Base-by-base conservation (phyloP, 2,797 vertebrate species). In the Poeciliopsis infans region DNA sequence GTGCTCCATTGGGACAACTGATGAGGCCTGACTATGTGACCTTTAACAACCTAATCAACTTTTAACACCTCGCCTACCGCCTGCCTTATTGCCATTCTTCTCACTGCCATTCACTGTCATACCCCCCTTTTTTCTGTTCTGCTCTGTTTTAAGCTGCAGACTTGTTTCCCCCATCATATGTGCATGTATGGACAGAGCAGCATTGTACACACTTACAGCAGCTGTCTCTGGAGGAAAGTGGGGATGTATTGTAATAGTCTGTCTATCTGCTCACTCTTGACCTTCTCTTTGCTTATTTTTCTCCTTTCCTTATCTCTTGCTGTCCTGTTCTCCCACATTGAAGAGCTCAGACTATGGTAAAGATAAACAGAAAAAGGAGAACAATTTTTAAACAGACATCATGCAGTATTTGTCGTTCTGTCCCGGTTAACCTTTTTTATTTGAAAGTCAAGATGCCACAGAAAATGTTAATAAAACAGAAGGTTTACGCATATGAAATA, bases 11-110 rank as follows among this genome's bases (percentile, higher is more conserved):
- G 93, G 94, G 95, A 95, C 88, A 90, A 91, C 90, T 95, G 94
- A 95, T 95, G 89, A 93, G 90, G 91, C 91, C 91, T 91, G 91
- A 92, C 90, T 92, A 92, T 85, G 91, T 96, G 95, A 96, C 95
- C 95, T 96, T 96, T 96, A 95, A 93, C 93, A 94, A 94, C 93
- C 94, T 95, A 95, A 96, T 96, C 95, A 96, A 96, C 95, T 96
- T 96, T 95, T 95, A 96, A 96, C 95, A 96, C 95, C 95, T 96
- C 88, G 85, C 92, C 90, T 90, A 90, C 93, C 87, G 88, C 81
- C 84, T 86, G 84, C 91, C 87, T 93, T 91, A 91, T 93, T 91
- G 91, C 91, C 86, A 84, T 90, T 91, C 83, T 87, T 89, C 76
- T 85, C 78, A 74, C 83, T 87, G 86, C 80, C 88, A 88, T 87